Conservation (phyloP, 2,113 vertebrate species). For the Alces alces region DNA sequence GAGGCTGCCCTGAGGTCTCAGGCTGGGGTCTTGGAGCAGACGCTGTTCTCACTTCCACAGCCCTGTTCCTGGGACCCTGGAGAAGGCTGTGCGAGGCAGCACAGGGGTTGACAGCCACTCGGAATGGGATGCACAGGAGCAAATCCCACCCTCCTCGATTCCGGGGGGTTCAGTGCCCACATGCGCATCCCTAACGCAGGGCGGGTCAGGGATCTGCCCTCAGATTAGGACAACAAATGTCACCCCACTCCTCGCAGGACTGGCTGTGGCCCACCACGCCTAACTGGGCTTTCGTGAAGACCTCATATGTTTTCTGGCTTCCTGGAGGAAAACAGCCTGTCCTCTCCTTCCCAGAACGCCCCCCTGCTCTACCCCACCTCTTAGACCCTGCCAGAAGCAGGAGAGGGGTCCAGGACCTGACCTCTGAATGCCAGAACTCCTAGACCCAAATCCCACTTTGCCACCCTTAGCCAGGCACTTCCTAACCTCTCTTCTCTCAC, state of each 20-base stretch:
- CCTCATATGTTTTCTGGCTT: not conserved
- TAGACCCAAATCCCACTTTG: not conserved
- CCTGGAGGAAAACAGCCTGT: not conserved
- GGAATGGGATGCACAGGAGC: accelerated
- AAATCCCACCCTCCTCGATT: not conserved
- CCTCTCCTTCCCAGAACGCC: accelerated
- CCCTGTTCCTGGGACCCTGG: not conserved
- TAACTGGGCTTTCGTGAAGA: not conserved
- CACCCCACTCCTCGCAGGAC: accelerated
- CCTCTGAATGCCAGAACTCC: not conserved
- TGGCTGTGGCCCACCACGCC: accelerated
- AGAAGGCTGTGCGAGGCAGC: accelerated
- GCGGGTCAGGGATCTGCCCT: not conserved
- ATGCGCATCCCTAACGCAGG: not conserved
- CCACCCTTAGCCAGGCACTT: accelerated
- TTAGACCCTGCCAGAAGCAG: not conserved
- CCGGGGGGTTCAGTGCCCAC: accelerated
- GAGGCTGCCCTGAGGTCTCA: accelerated
- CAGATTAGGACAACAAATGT: not conserved
- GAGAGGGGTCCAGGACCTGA: accelerated
- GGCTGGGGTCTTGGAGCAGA: accelerated
- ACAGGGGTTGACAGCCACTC: not conserved
- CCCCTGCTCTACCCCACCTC: not conserved
- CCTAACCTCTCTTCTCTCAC: not conserved
- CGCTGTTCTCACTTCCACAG: not conserved